These are phyloP conservation scores for Falco peregrinus DNA, from an alignment of 2,797 vertebrate genomes.

Conservation along the genomic window DNA sequence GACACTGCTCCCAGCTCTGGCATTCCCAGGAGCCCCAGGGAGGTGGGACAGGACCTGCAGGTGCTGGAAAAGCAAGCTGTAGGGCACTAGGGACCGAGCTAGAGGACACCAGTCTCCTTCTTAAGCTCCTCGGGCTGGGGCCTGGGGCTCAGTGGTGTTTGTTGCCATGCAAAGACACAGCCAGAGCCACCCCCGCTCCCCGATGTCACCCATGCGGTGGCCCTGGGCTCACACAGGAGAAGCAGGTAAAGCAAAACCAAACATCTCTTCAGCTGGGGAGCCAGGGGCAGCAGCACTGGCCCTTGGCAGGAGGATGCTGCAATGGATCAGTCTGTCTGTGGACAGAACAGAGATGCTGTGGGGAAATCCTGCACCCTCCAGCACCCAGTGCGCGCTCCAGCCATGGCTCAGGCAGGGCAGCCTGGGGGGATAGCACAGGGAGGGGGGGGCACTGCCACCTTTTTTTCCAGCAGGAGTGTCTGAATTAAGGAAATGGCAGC, in stretches of 20 bases:
- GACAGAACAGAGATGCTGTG: neutral
- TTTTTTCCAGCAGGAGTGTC: neutral
- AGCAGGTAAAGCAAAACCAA: neutral
- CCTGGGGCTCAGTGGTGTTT: neutral
- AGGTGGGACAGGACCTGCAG: neutral
- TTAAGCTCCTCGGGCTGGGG: neutral
- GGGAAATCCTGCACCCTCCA: neutral
- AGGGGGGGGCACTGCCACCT: neutral
- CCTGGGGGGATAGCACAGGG: neutral
- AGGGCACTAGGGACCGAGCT: neutral
- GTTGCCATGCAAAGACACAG: neutral
- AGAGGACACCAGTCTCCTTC: neutral
- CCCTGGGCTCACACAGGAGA: neutral
- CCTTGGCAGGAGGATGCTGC: neutral
- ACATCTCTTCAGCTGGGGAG: neutral
- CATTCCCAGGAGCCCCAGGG: neutral
- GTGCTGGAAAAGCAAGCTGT: neutral
- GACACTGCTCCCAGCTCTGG: neutral
- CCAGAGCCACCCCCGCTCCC: neutral
- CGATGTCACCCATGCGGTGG: rapidly evolving
- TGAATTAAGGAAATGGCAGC: neutral
- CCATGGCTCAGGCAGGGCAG: neutral
- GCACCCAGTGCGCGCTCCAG: rapidly evolving
- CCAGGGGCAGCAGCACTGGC: neutral
- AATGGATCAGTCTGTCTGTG: rapidly evolving